Evolutionary conservation across 2,888 invertebrate species (phyloP), one percentile per base, ranked within the genome.

Genomic region (Osmoderma eremita): DNA sequence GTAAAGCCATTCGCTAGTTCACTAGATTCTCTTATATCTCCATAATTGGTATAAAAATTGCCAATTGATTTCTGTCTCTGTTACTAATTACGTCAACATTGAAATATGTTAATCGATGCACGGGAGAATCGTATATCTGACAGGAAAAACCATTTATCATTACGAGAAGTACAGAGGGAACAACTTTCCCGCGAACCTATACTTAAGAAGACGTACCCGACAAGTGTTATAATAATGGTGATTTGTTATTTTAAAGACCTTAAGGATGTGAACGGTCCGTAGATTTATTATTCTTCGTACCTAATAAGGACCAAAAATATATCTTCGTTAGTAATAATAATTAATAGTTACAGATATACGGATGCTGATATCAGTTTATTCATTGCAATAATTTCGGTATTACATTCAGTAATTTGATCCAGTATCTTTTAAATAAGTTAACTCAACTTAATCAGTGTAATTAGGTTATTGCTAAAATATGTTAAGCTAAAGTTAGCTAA

Each of bases 181-280:
- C 22, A 22, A 20, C 20, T 20, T 20, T 56, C 20, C 20, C 13
- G 41, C 41, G 48, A 56, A 56, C 41, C 18, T 41, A 22, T 41
- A 54, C 39, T 56, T 56, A 56, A 39, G 56, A 41, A 1, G 8
- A 20, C 22, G 5, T 20, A 41, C 20, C 39, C 48, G 30, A 36
- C 30, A 45, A 45, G 58, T 61, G 36, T 61, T 45, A 45, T 45
- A 61, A 61, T 61, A 48, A 48, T 61, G 18, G 58, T 61, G 45
- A 61, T 61, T 61, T 61, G 58, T 61, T 61, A 61, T 42, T 61
- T 61, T 48, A 61, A 30, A 61, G 48, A 61, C 58, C 56, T 41
- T 45, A 45, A 45, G 30, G 45, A 30, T 61, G 41, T 41, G 41
- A 20, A 22, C 10, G 20, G 48, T 48, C n/a, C n/a, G 17, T 12